These are phyloP conservation scores for Proctacanthus coquilletti DNA, from an alignment of 1,140 invertebrate genomes.

Conservation along the genomic window DNA sequence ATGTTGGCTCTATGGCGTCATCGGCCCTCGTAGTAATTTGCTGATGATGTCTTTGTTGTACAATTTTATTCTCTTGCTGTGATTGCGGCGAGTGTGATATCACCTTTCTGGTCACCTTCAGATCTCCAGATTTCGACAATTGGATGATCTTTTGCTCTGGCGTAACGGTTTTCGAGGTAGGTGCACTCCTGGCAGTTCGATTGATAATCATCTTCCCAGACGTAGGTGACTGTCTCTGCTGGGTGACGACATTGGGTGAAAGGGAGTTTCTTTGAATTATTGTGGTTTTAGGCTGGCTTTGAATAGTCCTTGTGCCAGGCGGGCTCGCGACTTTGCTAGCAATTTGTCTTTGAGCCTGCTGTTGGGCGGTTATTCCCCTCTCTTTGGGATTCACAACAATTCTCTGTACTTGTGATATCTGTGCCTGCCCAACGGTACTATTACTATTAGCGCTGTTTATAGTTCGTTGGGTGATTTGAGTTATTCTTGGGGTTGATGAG, in stretches of 20 bases:
- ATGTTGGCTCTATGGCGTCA: too few species aligned
- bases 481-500: too few species aligned
- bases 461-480: slow-evolving; percentile 12
- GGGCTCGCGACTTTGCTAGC: too few species aligned
- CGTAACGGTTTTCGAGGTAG: slow-evolving; percentile 15
- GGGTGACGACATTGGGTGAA: background rate
- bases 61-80: slow-evolving; percentile 13
- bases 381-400: background rate
- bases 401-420: too few species aligned
- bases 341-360: too few species aligned
- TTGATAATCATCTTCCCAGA: slow-evolving; percentile 10
- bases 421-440: background rate
- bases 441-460: slow-evolving; percentile 5
- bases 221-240: slow-evolving; percentile 5
- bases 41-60: slow-evolving; percentile 13
- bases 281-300: background rate
- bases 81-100: slow-evolving; percentile 14
- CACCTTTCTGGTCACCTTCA: slow-evolving; percentile 28
- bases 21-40: slow-evolving; percentile 27
- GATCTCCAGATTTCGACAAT: slow-evolving; percentile 24
- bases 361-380: background rate
- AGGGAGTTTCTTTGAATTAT: slow-evolving; percentile 1
- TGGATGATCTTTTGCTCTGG: slow-evolving; percentile 27
- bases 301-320: too few species aligned
- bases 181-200: slow-evolving; percentile 1